Base-by-base conservation (phyloP, 2,797 vertebrate genomes). In the Hylomyscus alleni region DNA sequence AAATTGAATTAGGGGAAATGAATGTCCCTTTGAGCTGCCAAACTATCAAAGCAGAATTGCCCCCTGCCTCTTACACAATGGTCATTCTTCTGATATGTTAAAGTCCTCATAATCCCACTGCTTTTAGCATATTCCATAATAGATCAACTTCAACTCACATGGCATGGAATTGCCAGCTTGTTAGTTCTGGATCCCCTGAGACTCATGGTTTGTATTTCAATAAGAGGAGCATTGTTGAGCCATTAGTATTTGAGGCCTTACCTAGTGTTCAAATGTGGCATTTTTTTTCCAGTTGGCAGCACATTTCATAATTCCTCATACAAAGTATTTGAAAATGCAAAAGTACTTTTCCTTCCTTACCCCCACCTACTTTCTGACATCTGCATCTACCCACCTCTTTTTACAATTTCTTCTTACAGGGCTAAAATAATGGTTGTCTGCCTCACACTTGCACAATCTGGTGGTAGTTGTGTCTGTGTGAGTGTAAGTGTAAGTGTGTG, bases 61-160 rank as follows among this genome's bases (percentile, higher is more conserved):
- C 92, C 86, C n/a, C 73, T 81, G 44, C 84, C 72, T 91, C 34
- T 88, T 83, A 82, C 76, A 96, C 97, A 98, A 97, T 97, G 95
- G 80, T 69, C 87, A 95, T 97, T 98, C 96, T 97, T 97, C 84
- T 93, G 93, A 93, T 83, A 29, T 44, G 85, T 97, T 94, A 77
- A 97, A 95, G 89, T 54, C 85, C 37, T 96, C 91, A 86, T 97
- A 97, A 97, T 93, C 96, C 89, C 89, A 31, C 72, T 34, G 22
- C 90, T 97, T 98, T 98, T 97, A 95, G 92, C 82, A 98, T 98
- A 98, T 95, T 91, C 47, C n/a, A 82, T 65, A 96, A 69, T 29
- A 87, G 75, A 47, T 75, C 50, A 77, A 15, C 20, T 85, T 88
- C 67, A 83, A 85, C 47, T 56, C 31, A 37, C 31, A 77, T 14